These are phyloP conservation scores for Chaetodon trifascialis DNA, from an alignment of 2,113 vertebrate genomes.

Conservation along the genomic window DNA sequence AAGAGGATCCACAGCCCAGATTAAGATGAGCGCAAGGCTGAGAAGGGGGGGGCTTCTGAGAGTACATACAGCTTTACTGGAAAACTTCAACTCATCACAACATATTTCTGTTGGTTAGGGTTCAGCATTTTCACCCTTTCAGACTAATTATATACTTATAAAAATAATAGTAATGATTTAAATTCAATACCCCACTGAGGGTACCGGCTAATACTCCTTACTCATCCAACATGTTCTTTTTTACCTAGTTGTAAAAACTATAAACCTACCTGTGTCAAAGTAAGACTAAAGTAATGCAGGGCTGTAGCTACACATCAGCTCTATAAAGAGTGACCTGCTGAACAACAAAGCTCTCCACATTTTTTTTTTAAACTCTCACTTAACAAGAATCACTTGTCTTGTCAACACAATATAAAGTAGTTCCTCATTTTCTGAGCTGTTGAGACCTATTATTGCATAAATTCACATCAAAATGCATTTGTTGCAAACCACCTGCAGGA, in stretches of 20 bases:
- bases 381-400: neutral
- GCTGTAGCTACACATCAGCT: neutral
- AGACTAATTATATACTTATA: neutral
- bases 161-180: too few species aligned
- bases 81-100: neutral
- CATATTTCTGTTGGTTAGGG: neutral
- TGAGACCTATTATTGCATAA: neutral
- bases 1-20: slow-evolving; percentile 45
- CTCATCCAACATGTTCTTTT: neutral
- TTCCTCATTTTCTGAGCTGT: neutral
- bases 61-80: slow-evolving; percentile 41
- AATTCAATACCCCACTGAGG: neutral
- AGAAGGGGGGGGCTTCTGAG: slow-evolving; percentile 27
- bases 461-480: neutral
- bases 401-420: neutral
- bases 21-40: slow-evolving; percentile 54
- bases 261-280: neutral
- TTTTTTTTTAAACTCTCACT: neutral
- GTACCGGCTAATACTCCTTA: neutral
- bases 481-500: neutral
- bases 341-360: neutral
- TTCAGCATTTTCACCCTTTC: neutral
- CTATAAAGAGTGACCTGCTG: neutral
- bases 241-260: neutral
- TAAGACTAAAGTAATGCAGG: neutral